phyloP scores from a whole-genome alignment of 2,113 vertebrate species.

The Oncorhynchus tshawytscha region DNA sequence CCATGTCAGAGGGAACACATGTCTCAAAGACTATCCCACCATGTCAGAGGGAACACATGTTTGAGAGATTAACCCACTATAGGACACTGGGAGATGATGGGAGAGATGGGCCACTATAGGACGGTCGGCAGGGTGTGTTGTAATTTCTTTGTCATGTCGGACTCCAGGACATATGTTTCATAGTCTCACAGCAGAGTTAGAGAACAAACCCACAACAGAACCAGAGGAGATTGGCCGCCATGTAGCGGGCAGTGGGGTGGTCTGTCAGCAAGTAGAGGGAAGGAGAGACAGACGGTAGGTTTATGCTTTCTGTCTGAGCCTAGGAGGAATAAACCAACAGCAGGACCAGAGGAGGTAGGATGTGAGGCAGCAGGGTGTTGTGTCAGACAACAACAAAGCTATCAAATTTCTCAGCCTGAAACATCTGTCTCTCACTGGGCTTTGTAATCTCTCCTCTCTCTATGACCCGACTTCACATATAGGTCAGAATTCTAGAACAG shows the following conservation, averaged over 20 bases:
- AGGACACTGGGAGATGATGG: too few relatives aligned
- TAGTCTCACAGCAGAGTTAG: too few relatives aligned
- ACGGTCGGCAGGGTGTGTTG: too few relatives aligned
- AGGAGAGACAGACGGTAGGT: too few relatives aligned
- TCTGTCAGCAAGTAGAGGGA: not conserved
- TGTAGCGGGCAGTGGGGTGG: not conserved
- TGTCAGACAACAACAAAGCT: conserved; percentile 3
- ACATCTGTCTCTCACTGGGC: conserved; percentile 3
- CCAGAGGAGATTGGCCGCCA: not conserved
- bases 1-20: too few relatives aligned
- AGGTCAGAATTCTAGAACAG: not conserved
- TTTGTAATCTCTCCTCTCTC: conserved; percentile 4
- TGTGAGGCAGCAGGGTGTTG: not conserved
- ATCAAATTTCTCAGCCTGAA: not conserved
- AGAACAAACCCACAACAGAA: not conserved
- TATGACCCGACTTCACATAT: not conserved
- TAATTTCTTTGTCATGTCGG: too few relatives aligned
- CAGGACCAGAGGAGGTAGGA: not conserved
- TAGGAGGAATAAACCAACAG: not conserved
- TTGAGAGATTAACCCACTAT: too few relatives aligned
- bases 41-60: too few relatives aligned
- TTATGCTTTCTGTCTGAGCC: not conserved
- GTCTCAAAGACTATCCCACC: too few relatives aligned
- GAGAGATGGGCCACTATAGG: too few relatives aligned
- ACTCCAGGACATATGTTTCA: not conserved